Base-by-base conservation (phyloP, 2,113 vertebrate genomes). In the Sander vitreus region DNA sequence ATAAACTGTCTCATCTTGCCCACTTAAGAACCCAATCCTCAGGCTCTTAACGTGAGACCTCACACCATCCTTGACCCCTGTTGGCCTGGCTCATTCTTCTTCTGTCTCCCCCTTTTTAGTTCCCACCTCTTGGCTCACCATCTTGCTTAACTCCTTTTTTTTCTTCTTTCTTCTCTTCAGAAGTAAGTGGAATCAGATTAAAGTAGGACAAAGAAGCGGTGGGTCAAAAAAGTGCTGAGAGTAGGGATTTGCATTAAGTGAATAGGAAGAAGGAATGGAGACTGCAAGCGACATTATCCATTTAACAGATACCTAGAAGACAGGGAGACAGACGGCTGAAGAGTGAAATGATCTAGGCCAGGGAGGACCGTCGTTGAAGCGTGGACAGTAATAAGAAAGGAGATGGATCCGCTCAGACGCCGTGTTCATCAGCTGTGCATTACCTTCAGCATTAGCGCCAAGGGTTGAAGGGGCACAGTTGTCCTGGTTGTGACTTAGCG, bases 161-260 rank as follows among this genome's bases (percentile, higher is more conserved):
- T 50, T 45, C 36, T 21, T 39, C 45, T 65, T 80, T 27, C 36
- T 36, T 19, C 15, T 27, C 81, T 64, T 39, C 18, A 45, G 76
- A 88, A 57, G 39, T 80, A 62, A 47, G 62, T 54, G 50, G 87
- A 82, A 88, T 87, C 64, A 80, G 86, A 85, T 92, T 90, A 82
- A 93, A 92, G 90, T 86, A 91, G 88, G 91, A 81, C 88, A 90
- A 85, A 92, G 85, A 87, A 88, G 53, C 15, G 47, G 73, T 19
- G 51, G 73, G 60, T 69, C 19, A 11, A 64, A 47, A 85, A 91
- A 89, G 77, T 89, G 89, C 86, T 91, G 88, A 91, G 86, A 76
- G 70, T 77, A 54, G 76, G 76, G 80, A 85, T 91, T 92, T 88
- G 76, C 79, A 89, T 86, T 79, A 86, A 85, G 86, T 71, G 54